Base-by-base conservation (phyloP, 37 sponge, comb jelly and placozoan species). In the Haliclona indistincta region DNA sequence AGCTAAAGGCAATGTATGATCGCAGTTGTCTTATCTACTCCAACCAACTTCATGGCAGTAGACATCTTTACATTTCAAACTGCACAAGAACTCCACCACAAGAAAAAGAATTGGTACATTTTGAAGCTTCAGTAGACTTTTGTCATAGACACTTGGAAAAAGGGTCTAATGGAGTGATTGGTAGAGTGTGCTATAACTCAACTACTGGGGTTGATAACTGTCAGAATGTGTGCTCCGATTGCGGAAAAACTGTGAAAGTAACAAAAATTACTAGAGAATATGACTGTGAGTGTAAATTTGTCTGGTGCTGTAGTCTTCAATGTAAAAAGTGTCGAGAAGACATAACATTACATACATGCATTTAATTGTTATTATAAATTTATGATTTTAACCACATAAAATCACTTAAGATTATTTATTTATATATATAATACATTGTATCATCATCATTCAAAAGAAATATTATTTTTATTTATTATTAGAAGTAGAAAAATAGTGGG, bases 301-400 rank as follows among this genome's bases (percentile, higher is more conserved):
- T 34, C 30, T 76, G 66, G 72, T 84, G 85, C 67, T 84, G 85
- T 63, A 56, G 74, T 3, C 70, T 84, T 22, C 56, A 52, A 1
- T 84, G 85, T 26, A 19, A 15, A 6, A 15, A 6, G 1, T 77
- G 78, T 43, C 28, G 1, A 7, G 36, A 17, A 19, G 11, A 11
- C 20, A 44, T 11, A 43, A 64, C 51, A 2, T 64, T 43, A 40
- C 51, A 77, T 47, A 28, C 41, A 8, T 82, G 83, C 30, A 28
- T 52, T 20, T 77, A 77, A 52, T 13, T 42, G 37, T 4, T 6
- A 47, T 42, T 69, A 47, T 61, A 20, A 28, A 20, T 61, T 8
- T 61, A 61, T 26, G 15, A 25, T 61, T 25, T 25, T n/a, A 61
- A 61, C 28, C 28, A 28, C 63, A 61, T 65, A 38, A 65, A 13